Base-by-base conservation (phyloP, 1,140 invertebrate genomes). In the Stratiolaelaps scimitus region DNA sequence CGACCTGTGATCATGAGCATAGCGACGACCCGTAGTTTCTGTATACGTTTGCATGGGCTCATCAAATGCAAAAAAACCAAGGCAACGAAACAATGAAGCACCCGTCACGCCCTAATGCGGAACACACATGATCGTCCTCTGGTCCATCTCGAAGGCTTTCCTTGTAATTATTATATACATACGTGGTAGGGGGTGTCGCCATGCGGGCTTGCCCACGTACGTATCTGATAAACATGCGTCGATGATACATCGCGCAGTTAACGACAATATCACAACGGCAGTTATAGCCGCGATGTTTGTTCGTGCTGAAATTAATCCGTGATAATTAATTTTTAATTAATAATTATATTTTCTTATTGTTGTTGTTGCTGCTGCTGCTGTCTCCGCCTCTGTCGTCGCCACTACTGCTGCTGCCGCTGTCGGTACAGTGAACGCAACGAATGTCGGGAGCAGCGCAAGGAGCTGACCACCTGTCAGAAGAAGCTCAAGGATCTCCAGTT, bases 381-480 rank as follows among this genome's bases (percentile, higher is more conserved):
- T 4, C 4, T 5, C 19, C 5, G 4, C 15, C 47, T 28, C 47
- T 4, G 20, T 48, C 4, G 15, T 48, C 4, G 19, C 15, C 5
- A 28, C 15, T 4, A 15, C 5, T 7, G 47, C 4, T 23, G 4
- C 4, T 15, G 4, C 20, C 5, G 26, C 23, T 17, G 6, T n/a
- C 2, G 2, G n/a, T 26, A 19, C 53, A 60, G 53, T 15, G 53
- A 60, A 10, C 53, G 53, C 53, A 60, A 60, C 20, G 53, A 60
- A 26, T 60, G 53, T 23, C 53, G 53, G 10, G 53, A 60, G 23
- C 53, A 60, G 34, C 53, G 53, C 53, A 60, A 26, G 34, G 53
- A 60, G 26, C 53, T 60, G 1, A 29, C 23, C 23, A 34, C 34
- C 13, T 60, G 53, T 26, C 53, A 60, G 23, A 60, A 34, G 10